phyloP scores from a whole-genome alignment of 2,797 vertebrate genomes.

The Crypturellus tataupa region DNA sequence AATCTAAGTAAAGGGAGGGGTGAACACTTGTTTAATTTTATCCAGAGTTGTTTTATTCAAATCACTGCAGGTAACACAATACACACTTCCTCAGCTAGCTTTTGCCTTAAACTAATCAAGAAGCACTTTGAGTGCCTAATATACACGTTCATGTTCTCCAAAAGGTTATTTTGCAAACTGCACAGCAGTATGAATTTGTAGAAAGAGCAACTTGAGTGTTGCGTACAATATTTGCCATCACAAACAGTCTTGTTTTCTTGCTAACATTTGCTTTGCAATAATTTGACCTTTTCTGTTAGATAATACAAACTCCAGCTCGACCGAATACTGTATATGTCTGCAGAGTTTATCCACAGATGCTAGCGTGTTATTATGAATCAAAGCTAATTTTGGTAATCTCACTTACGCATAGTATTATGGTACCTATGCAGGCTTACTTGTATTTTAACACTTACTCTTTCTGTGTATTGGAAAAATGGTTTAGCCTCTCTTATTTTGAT shows the following conservation, averaged over 20 bases:
- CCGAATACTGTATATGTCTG: neutral
- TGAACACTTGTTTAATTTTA: neutral
- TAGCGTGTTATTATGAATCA: neutral
- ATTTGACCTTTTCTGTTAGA: constrained; percentile 31
- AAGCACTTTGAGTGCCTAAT: neutral
- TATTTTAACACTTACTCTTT: neutral
- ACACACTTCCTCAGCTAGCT: neutral
- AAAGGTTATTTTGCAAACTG: neutral
- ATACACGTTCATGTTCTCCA: neutral
- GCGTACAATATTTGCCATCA: neutral
- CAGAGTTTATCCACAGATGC: neutral
- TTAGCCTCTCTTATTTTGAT: neutral
- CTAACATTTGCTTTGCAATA: neutral
- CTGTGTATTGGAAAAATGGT: neutral
- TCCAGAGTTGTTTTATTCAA: neutral
- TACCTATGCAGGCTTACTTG: neutral
- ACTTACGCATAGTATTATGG: neutral
- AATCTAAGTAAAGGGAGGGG: neutral
- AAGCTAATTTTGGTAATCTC: neutral
- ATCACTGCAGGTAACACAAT: neutral
- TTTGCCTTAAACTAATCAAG: neutral
- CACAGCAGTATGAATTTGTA: neutral
- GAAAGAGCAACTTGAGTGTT: neutral
- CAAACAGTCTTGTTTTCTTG: neutral
- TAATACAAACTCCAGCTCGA: neutral